Percentiles rank a stretch among this genome's conserved stretches.
phyloP scores from a whole-genome alignment of 2,797 vertebrate species.

The Centroberyx gerrardi region DNA sequence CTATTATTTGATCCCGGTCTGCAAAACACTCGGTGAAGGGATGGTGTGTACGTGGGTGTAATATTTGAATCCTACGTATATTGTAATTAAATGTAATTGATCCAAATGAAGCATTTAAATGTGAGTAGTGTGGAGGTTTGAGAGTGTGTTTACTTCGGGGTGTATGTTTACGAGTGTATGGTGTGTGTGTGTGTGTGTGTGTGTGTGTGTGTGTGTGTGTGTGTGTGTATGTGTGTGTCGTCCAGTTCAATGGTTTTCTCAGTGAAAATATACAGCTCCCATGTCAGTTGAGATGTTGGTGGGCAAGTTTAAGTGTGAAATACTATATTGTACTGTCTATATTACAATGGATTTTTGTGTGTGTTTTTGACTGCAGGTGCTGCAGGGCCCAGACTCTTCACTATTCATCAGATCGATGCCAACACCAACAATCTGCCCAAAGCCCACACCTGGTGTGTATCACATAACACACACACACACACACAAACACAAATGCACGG shows the following conservation, averaged over 20 bases:
- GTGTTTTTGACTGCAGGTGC: conserved; percentile 80
- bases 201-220: conserved; percentile 3
- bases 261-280: neutral
- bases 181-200: neutral
- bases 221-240: neutral
- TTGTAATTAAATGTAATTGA: too few relatives aligned
- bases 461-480: neutral
- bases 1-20: too few relatives aligned
- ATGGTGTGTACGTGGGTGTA: too few relatives aligned
- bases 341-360: neutral
- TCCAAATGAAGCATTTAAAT: too few relatives aligned
- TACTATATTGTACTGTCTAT: neutral
- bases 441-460: conserved; percentile 89
- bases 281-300: neutral
- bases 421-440: conserved; percentile 90
- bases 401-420: conserved; percentile 91
- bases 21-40: too few relatives aligned
- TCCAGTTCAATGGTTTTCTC: neutral
- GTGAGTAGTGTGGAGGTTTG: too few relatives aligned
- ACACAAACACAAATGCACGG: neutral
- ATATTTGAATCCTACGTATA: too few relatives aligned
- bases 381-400: conserved; percentile 89
- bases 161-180: too few relatives aligned
- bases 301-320: neutral
- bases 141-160: too few relatives aligned